Base-by-base conservation (phyloP, 2,888 invertebrate genomes). In the Drosophila neonasuta region DNA sequence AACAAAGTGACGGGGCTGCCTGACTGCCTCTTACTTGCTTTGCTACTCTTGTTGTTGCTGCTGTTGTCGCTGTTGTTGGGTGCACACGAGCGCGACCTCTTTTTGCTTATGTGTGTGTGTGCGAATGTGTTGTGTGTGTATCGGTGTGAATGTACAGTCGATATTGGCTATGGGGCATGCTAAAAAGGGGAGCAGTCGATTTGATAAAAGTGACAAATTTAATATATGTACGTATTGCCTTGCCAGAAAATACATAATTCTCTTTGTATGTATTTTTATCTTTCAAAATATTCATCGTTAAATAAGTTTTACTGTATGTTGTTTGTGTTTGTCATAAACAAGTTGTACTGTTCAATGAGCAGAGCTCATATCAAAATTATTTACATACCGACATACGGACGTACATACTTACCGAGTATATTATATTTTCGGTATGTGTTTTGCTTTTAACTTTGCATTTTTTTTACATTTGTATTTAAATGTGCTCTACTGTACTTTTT, bases 81-180 rank as follows among this genome's bases (percentile, higher is more conserved):
- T 86, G 85, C 87, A 81, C 85, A 81, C 87, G 85, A 81, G 87
- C 85, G 79, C 81, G 82, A 82, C 82, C 82, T 82, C 82, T 82
- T 82, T 80, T 81, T 68, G 68, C 66, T 42, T 64, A 57, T 62
- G 56, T 59, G 5, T 62, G 13, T 52, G 39, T 48, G 34, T 66
- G 41, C 15, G 32, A 52, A 32, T 59, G 46, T 46, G 50, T 55
- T 64, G 34, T 55, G 51, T 59, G 30, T 54, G 59, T 68, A 29
- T 60, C 24, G 52, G 55, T 50, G 9, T 32, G 41, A 67, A 68
- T 74, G 86, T 80, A 80, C 87, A 86, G 87, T 84, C 69, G 57
- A 65, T 78, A 60, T 66, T 74, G 68, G 10, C 68, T 84, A 84
- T 63, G 54, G 44, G 50, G 55, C 44, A 49, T 44, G n/a, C 8